These are phyloP conservation scores for Asteroscopus sphinx DNA, from an alignment of 2,888 invertebrate genomes.

Conservation along the genomic window DNA sequence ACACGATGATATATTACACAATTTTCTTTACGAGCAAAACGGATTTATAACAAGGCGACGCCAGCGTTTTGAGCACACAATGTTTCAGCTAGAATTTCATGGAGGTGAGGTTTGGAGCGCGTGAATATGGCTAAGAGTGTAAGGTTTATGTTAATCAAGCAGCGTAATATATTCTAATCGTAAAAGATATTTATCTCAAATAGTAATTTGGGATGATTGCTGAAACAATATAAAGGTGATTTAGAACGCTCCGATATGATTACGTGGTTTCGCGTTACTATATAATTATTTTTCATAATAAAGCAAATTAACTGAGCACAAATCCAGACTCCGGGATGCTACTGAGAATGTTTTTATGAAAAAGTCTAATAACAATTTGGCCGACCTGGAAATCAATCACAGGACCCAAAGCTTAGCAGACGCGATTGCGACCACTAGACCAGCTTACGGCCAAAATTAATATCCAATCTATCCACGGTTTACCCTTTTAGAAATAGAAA, in stretches of 20 bases:
- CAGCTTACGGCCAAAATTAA: too few relatives aligned
- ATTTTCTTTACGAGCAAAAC: conserved; percentile 85
- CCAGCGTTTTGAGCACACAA: conserved; percentile 70
- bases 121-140: conserved; percentile 42
- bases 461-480: too few relatives aligned
- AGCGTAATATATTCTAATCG: conserved; percentile 46
- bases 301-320: too few relatives aligned
- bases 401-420: too few relatives aligned
- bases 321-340: too few relatives aligned
- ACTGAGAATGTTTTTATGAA: too few relatives aligned
- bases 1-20: conserved; percentile 85
- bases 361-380: too few relatives aligned
- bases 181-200: conserved; percentile 43
- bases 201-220: conserved; percentile 35
- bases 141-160: conserved; percentile 52
- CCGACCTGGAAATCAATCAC: too few relatives aligned
- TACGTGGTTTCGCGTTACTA: too few relatives aligned
- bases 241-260: conserved; percentile 30
- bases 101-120: conserved; percentile 32
- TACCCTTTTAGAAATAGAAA: too few relatives aligned
- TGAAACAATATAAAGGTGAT: conserved; percentile 39
- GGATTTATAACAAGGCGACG: conserved; percentile 78
- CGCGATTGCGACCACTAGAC: too few relatives aligned
- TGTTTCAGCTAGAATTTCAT: conserved; percentile 55
- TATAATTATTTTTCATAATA: too few relatives aligned